Base-by-base conservation (phyloP, 1,140 invertebrate species). In the Drosophila parabipectinata region DNA sequence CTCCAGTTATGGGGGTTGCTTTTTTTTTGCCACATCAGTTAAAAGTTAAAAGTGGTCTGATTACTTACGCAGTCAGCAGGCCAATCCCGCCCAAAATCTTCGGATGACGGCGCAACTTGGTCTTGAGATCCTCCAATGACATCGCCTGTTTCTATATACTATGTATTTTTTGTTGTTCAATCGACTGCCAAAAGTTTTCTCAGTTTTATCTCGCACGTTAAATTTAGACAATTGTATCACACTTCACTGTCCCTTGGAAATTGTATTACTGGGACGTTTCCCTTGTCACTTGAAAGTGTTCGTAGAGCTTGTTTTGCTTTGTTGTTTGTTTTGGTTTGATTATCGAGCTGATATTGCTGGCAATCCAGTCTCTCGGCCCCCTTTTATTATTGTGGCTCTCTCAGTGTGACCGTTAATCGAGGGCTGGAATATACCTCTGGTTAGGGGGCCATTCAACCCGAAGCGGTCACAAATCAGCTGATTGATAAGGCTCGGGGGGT, bases 11-110 rank as follows among this genome's bases (percentile, higher is more conserved):
- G 21, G 21, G 41, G 15, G 14, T 69, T 3, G 41, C 1, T 18
- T 60, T 44, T 37, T 52, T 71, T 14, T 58, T 37, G 28, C 10
- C 14, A 28, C 10, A 37, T 26, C n/a, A 2, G 14, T 44, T 7
- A 18, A 6, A 44, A 4, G 26, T 18, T 7, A 18, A 21, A 21
- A 21, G 50, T 71, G 30, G 55, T 37, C 26, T 71, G 68, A 72
- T 60, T 30, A 85, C 90, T 91, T 84, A 91, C 90, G 90, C 85
- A 62, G 85, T 91, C 37, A 91, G 69, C 15, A 91, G 73, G 51
- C 90, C 90, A 75, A 91, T 68, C 57, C 90, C 72, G 50, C 90
- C 90, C 41, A 91, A 45, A 60, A 89, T 62, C 62, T 91, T 91
- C 44, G 79, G 79, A 76, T 90, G 78, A 75, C 90, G 89, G 58